These are phyloP conservation scores for Tortricodes alternella DNA, from an alignment of 2,888 invertebrate genomes.

Conservation along the genomic window DNA sequence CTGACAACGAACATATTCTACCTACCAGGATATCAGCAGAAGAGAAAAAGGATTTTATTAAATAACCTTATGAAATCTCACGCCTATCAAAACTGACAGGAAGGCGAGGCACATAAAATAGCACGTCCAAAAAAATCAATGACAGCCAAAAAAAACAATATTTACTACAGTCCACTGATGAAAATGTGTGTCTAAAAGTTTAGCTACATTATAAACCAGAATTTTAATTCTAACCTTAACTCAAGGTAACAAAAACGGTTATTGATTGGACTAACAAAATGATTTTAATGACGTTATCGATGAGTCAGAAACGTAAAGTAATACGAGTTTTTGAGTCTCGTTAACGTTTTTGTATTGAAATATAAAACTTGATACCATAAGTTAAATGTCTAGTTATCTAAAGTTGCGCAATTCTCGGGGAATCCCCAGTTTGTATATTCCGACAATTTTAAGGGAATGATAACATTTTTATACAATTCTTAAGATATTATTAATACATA, in stretches of 20 bases:
- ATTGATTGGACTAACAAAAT: conserved; percentile 8
- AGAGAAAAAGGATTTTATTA: too few relatives aligned
- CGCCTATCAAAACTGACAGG: neutral
- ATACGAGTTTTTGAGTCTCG: conserved; percentile 6
- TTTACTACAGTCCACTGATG: conserved; percentile 24
- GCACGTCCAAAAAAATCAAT: neutral
- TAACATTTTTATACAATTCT: too few relatives aligned
- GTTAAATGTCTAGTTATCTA: neutral
- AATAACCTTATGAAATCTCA: too few relatives aligned
- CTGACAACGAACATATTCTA: too few relatives aligned
- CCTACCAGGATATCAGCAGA: too few relatives aligned
- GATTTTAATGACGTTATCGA: conserved; percentile 45
- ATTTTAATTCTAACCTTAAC: neutral
- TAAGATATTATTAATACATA: too few relatives aligned
- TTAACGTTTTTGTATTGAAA: conserved; percentile 10
- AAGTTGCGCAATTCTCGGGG: neutral
- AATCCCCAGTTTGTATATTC: neutral
- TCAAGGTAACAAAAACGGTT: conserved; percentile 10
- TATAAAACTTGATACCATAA: neutral
- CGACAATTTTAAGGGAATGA: neutral
- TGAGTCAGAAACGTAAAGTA: conserved; percentile 46
- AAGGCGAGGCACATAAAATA: neutral
- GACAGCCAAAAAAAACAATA: conserved; percentile 25
- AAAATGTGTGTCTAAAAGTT: conserved; percentile 31
- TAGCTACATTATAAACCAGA: conserved; percentile 16